Base-by-base conservation (phyloP, 2,888 invertebrate species). In the Andrena haemorrhoa region DNA sequence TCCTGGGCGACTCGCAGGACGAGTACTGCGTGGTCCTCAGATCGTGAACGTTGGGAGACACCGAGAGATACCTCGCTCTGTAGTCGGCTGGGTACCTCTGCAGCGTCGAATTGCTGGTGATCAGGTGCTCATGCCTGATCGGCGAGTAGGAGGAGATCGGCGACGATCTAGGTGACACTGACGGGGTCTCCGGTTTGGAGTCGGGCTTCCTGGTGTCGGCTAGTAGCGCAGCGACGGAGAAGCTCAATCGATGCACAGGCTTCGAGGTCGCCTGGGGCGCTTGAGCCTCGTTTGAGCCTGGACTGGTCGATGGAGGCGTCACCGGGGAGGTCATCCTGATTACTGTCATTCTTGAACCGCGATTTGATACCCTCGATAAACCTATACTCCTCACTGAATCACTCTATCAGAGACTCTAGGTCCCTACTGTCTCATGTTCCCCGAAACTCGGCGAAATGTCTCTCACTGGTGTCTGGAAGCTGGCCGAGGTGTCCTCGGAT, bases 201-300 rank as follows among this genome's bases (percentile, higher is more conserved):
- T 78, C 68, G 16, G 86, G 49, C 33, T 91, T 92, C 72, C 86
- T 92, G 5, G 96, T 94, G 85, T 96, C 95, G 63, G 95, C 94
- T 10, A 96, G 91, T 8, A 96, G 94, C 10, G 95, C 95, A 6
- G 95, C 95, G 87, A 96, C 95, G 79, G 95, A 95, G 92, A 96
- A 96, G 88, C 95, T 96, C 74, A 94, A 90, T 63, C 90, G 82
- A 60, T 93, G 93, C 53, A 84, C 72, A 49, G 87, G 86, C 60
- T 95, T 95, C 53, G 76, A 83, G 64, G 68, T 85, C 68, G 69
- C 74, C 60, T 65, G 83, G 33, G 80, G 84, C 49, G 85, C 81
- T 53, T 89, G 85, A 53, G 85, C 83, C 86, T 85, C 72, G 85
- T 82, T 84, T 51, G 87, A 86, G 73, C 89, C 90, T 68, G 93